A percentile compares a stretch with the other conserved stretches of the same genome.
These are phyloP conservation scores for Yponomeuta malinellus DNA, from an alignment of 2,888 invertebrate genomes.

Conservation along the genomic window DNA sequence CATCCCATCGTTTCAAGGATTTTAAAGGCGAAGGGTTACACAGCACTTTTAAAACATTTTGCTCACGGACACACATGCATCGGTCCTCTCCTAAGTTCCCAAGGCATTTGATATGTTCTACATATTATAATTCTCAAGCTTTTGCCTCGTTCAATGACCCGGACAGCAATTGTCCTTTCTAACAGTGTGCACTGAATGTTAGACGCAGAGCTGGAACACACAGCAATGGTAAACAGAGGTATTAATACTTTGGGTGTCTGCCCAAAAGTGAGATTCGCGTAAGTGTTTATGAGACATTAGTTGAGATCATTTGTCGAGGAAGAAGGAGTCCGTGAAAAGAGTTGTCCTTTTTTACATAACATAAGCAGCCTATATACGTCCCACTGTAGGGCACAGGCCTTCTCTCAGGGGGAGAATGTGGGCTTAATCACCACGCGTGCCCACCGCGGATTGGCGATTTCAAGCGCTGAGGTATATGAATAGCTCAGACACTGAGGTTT, in stretches of 20 bases:
- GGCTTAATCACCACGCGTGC: too few relatives aligned
- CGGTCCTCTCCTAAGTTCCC: neutral
- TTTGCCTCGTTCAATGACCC: conserved; percentile 36
- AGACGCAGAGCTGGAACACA: conserved; percentile 1
- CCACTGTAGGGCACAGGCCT: too few relatives aligned
- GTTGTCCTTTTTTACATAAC: neutral
- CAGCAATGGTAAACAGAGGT: neutral
- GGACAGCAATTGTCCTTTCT: conserved; percentile 50
- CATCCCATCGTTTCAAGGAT: too few relatives aligned
- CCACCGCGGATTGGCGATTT: too few relatives aligned
- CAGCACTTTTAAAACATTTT: neutral
- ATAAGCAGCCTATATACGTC: too few relatives aligned
- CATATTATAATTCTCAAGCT: conserved; percentile 1
- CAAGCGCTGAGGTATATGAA: too few relatives aligned
- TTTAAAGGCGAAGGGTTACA: neutral
- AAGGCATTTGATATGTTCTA: neutral
- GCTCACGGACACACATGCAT: neutral
- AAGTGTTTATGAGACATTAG: neutral
- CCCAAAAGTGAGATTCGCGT: neutral
- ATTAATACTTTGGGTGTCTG: neutral
- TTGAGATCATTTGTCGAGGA: neutral
- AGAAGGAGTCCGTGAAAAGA: neutral
- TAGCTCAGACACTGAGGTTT: too few relatives aligned
- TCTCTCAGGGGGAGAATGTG: too few relatives aligned
- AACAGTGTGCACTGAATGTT: conserved; percentile 21